Evolutionary conservation across 2,888 invertebrate genomes (phyloP).

Genomic region (Copidosoma aretas): DNA sequence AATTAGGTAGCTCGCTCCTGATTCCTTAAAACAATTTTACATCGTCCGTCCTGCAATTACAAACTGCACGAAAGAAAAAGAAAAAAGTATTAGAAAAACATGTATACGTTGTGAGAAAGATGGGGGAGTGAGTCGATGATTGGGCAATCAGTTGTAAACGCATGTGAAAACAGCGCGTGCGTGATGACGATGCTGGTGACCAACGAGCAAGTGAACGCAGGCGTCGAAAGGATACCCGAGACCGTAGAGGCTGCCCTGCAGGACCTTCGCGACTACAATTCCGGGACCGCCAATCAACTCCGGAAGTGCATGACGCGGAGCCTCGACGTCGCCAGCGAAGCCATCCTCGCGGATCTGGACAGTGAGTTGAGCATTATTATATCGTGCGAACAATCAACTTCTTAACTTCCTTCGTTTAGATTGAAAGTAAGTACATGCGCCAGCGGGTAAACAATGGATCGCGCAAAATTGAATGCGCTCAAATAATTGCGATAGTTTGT

Average conservation of each 20-base stretch:
- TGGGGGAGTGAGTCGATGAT: too few relatives aligned
- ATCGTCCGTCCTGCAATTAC: too few relatives aligned
- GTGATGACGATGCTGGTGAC: conserved; percentile 69
- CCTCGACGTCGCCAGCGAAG: conserved; percentile 70
- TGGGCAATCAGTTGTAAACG: too few relatives aligned
- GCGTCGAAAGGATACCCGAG: conserved; percentile 66
- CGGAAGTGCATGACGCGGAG: conserved; percentile 67
- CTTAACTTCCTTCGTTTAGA: neutral
- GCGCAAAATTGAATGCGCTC: too few relatives aligned
- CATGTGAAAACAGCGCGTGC: conserved; percentile 62
- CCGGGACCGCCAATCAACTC: conserved; percentile 71
- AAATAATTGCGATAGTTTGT: too few relatives aligned
- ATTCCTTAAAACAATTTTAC: too few relatives aligned
- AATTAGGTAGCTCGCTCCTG: too few relatives aligned
- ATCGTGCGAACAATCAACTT: neutral
- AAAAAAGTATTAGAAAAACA: neutral
- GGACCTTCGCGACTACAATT: conserved; percentile 69
- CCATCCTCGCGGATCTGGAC: conserved; percentile 70
- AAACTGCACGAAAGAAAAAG: too few relatives aligned
- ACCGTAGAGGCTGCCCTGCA: conserved; percentile 67
- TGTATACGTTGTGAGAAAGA: too few relatives aligned
- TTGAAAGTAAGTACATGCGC: too few relatives aligned
- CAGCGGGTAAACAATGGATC: too few relatives aligned
- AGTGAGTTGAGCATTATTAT: conserved; percentile 61
- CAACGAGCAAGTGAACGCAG: conserved; percentile 69